Evolutionary conservation across 2,888 invertebrate genomes (phyloP).

Genomic region (Drosophila longiperda): DNA sequence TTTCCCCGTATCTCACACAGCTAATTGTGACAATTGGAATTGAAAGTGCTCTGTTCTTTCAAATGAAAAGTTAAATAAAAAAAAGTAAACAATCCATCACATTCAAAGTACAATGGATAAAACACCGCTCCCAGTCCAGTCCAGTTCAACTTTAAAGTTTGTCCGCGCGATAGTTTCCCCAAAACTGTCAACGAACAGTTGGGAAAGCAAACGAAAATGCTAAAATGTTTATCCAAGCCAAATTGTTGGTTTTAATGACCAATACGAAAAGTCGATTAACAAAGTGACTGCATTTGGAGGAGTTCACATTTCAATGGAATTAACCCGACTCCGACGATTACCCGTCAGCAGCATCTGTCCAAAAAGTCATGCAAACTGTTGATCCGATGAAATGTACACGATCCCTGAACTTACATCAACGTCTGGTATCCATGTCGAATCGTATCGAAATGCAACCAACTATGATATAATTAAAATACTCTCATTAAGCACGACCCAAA

Average conservation of each 20-base stretch:
- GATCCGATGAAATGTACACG: slow-evolving; percentile 20
- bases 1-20: neutral
- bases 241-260: slow-evolving; percentile 68
- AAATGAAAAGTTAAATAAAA: slow-evolving; percentile 30
- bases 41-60: neutral
- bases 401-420: slow-evolving; percentile 4
- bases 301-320: slow-evolving; percentile 15
- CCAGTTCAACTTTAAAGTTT: slow-evolving; percentile 39
- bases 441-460: slow-evolving; percentile 19
- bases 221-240: slow-evolving; percentile 69
- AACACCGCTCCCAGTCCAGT: neutral
- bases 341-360: slow-evolving; percentile 5
- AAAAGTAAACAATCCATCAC: slow-evolving; percentile 12
- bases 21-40: slow-evolving; percentile 4
- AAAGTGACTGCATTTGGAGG: slow-evolving; percentile 31
- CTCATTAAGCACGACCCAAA: slow-evolving; percentile 68
- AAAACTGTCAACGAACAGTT: slow-evolving; percentile 24
- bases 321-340: slow-evolving; percentile 6
- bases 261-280: slow-evolving; percentile 64
- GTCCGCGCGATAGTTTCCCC: neutral
- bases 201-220: slow-evolving; percentile 56
- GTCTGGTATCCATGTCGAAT: slow-evolving; percentile 1
- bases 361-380: slow-evolving; percentile 24
- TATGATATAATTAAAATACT: slow-evolving; percentile 66
- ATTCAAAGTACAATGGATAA: slow-evolving; percentile 3